Conservation (phyloP, 2,888 invertebrate species). For the Zygogramma bicolorata region DNA sequence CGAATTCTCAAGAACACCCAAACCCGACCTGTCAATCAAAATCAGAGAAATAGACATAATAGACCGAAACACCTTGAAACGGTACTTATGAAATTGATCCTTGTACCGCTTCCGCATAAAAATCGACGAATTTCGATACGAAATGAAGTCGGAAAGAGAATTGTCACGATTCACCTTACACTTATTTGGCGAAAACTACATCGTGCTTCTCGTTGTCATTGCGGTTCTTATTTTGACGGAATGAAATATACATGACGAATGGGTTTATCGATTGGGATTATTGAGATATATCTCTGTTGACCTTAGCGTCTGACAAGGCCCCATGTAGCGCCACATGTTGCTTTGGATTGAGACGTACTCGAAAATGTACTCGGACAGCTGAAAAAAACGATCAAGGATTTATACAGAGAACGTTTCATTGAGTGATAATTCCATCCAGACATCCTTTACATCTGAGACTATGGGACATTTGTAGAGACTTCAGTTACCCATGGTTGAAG, state of each 20-base stretch:
- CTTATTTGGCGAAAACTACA: constrained; percentile 6
- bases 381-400: background rate
- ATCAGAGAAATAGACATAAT: background rate
- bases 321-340: constrained; percentile 9
- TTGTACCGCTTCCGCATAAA: constrained; percentile 7
- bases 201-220: constrained; percentile 12
- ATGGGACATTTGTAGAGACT: too few relatives aligned
- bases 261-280: constrained; percentile 6
- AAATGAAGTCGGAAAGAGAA: background rate
- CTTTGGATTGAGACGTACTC: constrained; percentile 4
- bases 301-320: constrained; percentile 14
- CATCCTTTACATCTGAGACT: too few relatives aligned
- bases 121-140: background rate
- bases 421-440: background rate
- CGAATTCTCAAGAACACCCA: background rate
- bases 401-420: background rate
- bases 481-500: too few relatives aligned
- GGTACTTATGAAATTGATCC: constrained; percentile 8
- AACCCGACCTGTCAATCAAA: constrained; percentile 11
- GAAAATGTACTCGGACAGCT: constrained; percentile 11
- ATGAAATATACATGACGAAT: constrained; percentile 7
- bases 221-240: constrained; percentile 8
- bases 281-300: constrained; percentile 18
- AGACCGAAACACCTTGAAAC: constrained; percentile 3
- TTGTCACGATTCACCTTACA: constrained; percentile 2